phyloP scores from a whole-genome alignment of 2,888 invertebrate genomes.

The Plemyria rubiginata region DNA sequence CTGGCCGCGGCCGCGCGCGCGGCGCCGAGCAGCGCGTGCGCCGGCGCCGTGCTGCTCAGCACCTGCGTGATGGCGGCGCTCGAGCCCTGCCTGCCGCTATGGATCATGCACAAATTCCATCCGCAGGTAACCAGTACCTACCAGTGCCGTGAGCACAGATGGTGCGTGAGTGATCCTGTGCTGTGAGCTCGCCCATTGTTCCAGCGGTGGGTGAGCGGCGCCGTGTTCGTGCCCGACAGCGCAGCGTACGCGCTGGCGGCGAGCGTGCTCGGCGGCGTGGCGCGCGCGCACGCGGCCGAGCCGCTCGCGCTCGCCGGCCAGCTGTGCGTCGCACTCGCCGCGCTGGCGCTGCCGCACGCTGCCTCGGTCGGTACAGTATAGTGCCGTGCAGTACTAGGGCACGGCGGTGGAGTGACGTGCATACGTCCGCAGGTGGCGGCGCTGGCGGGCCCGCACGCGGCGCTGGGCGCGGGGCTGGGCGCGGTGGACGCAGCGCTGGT shows the following conservation, averaged over 20 bases:
- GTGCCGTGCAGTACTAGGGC: too few relatives aligned
- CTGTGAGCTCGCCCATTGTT: neutral
- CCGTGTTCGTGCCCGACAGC: conserved; percentile 76
- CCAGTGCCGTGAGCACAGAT: too few relatives aligned
- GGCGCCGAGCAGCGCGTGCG: too few relatives aligned
- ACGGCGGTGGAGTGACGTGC: conserved; percentile 42
- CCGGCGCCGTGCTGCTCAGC: conserved; percentile 70
- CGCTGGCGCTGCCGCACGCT: conserved; percentile 55
- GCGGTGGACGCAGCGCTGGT: conserved; percentile 75
- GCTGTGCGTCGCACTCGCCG: conserved; percentile 53
- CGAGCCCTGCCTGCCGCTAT: conserved; percentile 75
- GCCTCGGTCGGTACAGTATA: neutral
- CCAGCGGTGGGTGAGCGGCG: conserved; percentile 70
- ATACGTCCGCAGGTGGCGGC: conserved; percentile 49
- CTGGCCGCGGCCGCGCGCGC: conserved; percentile 50
- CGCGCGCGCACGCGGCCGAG: conserved; percentile 61
- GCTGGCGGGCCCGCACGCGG: conserved; percentile 67
- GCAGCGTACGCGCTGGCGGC: conserved; percentile 70
- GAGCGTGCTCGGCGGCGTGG: conserved; percentile 56
- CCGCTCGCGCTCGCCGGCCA: conserved; percentile 67
- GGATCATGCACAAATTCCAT: conserved; percentile 65
- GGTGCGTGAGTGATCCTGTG: too few relatives aligned
- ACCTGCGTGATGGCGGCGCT: conserved; percentile 76
- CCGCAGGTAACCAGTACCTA: conserved; percentile 51
- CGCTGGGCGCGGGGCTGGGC: conserved; percentile 71